Evolutionary conservation across 2,888 invertebrate species (phyloP), one percentile per base, ranked within the genome.

Genomic region (Lithophane socia): DNA sequence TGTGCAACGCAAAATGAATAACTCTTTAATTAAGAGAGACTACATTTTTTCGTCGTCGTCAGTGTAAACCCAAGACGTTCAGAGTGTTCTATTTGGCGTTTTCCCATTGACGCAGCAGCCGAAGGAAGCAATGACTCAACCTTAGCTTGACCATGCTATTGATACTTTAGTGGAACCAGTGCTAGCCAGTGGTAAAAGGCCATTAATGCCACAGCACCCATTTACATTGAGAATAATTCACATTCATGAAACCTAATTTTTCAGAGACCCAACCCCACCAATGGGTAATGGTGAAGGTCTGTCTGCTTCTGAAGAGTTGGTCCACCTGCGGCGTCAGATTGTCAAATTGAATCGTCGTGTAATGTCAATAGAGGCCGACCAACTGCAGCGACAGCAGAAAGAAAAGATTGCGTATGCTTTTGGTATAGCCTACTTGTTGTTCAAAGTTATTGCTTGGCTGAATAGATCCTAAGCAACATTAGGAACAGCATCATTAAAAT

Each of bases 311-410:
- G 99, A 99, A 94, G 99, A 99, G 95, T 97, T 99, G 75, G 97
- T 98, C 65, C 98, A 99, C 94, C 97, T 99, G 89, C 97, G 99
- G 81, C 97, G 98, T 69, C 99, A 99, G 95, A 97, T 99, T 90
- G 98, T 98, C 42, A 99, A 99, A 93, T 93, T 99, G 84, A 98
- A 99, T 93, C 97, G 99, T 68, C 97, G 99, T 37, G 98, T 99
- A 13, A 98, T 99, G 97, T 97, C 98, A 10, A 97, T 99, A 83
- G 99, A 99, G 95, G 97, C 99, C 82, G 99, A 99, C 90, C 98
- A 98, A 92, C 96, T 98, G 87, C 98, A 98, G 91, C 97, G 99
- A 79, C 97, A 98, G 90, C 98, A 99, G 92, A 98, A 98, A 87
- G 99, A 99, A 91, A 98, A 99, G 92, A 97, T 99, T 89, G 97